These are phyloP conservation scores for Podotricha telesiphe DNA, from an alignment of 2,888 invertebrate species.

Conservation along the genomic window DNA sequence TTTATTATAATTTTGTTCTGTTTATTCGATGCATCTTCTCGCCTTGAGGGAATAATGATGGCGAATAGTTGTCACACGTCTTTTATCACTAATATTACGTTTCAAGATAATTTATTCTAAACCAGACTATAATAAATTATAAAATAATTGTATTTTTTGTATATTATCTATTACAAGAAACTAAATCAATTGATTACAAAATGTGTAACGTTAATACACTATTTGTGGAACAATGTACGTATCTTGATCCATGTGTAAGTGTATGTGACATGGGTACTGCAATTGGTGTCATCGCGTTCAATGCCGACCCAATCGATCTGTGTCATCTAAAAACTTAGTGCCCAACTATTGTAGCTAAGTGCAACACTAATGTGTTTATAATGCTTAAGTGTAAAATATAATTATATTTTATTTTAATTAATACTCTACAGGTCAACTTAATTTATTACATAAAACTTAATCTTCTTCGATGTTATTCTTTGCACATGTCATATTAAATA, in stretches of 20 bases:
- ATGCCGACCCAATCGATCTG: conserved; percentile 38
- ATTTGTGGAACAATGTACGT: neutral
- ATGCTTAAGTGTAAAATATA: neutral
- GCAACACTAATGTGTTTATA: conserved; percentile 10
- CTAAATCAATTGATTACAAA: neutral
- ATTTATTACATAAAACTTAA: neutral
- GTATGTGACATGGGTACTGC: conserved; percentile 13
- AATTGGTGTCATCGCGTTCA: conserved; percentile 35
- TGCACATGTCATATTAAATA: too few relatives aligned
- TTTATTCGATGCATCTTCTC: too few relatives aligned
- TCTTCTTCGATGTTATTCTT: neutral
- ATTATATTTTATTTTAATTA: neutral
- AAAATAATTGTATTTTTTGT: too few relatives aligned
- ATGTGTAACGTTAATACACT: neutral
- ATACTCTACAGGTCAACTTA: neutral
- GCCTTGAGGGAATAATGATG: too few relatives aligned
- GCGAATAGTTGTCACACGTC: too few relatives aligned
- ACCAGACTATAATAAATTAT: too few relatives aligned
- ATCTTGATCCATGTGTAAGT: neutral
- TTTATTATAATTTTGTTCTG: too few relatives aligned
- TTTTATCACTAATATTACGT: too few relatives aligned
- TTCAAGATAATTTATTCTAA: too few relatives aligned
- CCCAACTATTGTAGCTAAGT: conserved; percentile 1
- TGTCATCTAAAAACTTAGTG: conserved; percentile 33
- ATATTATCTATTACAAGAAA: too few relatives aligned